phyloP scores from a whole-genome alignment of 2,888 invertebrate species.

The Platycheirus albimanus region DNA sequence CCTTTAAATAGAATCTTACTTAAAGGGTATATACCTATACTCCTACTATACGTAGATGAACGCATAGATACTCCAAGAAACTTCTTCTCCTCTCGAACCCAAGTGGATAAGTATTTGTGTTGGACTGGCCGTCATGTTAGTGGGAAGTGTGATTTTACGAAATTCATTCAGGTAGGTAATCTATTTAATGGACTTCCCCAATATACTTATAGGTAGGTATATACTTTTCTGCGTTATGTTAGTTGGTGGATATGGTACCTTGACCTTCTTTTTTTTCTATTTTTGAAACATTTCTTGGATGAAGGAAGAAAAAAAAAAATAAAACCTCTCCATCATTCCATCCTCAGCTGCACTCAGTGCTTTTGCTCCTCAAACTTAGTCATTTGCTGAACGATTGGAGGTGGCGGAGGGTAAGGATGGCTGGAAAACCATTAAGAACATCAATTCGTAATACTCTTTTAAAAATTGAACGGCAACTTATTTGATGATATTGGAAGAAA shows the following conservation, averaged over 20 bases:
- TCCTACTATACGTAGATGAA: background rate
- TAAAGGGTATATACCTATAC: background rate
- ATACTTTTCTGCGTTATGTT: slow-evolving; percentile 25
- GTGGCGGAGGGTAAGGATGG: too few species aligned
- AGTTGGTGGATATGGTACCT: too few species aligned
- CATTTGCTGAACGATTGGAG: slow-evolving; percentile 9
- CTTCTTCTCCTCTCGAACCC: background rate
- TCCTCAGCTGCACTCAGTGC: slow-evolving; percentile 42
- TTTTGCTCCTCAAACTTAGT: background rate
- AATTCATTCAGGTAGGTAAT: slow-evolving; percentile 73
- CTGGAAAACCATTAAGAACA: too few species aligned
- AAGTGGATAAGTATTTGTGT: slow-evolving; percentile 10
- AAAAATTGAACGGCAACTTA: too few species aligned
- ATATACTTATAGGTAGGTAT: too few species aligned
- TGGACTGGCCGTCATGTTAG: slow-evolving; percentile 3
- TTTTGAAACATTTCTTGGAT: slow-evolving; percentile 6
- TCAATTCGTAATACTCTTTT: too few species aligned
- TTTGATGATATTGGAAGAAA: too few species aligned
- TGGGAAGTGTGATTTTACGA: slow-evolving; percentile 64
- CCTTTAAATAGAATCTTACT: slow-evolving; percentile 62
- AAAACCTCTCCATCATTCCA: background rate
- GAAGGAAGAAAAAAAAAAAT: background rate
- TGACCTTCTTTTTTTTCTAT: slow-evolving; percentile 64
- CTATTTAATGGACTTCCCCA: slow-evolving; percentile 71
- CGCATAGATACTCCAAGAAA: too few species aligned